Evolutionary conservation across 2,797 vertebrate genomes (phyloP), one percentile per base, ranked within the genome.

Genomic region (Neopelma chrysocephalum): DNA sequence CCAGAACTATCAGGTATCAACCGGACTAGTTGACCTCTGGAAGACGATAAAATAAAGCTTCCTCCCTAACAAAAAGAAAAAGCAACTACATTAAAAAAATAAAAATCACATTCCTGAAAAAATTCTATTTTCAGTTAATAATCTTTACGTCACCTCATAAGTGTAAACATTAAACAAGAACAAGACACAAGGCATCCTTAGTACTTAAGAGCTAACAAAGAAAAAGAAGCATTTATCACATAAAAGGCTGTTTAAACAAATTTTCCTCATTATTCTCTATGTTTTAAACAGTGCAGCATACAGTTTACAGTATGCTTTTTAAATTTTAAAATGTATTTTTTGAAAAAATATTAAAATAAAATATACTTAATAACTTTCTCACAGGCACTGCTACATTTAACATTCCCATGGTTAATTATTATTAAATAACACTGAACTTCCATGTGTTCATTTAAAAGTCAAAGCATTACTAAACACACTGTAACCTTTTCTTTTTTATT

Each of bases 1-100:
- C 99, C 98, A 1, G 98, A 98, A 38, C 90, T 88, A 36, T 99
- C 99, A 2, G 96, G 96, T 6, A 94, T 95, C 78, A 98, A 78
- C 34, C 99, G 98, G 89, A 99, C 32, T 47, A 99, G 97, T 0
- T 98, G 99, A 78, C 97, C 98, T 69, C 97, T 98, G 19, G 95
- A 97, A 0, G 99, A 99, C 8, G 99, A 99, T 70, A 99, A 83
- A 92, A 99, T 96, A 86, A 99, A 99, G 95, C 98, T 99, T 76
- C 98, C 98, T 31, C 98, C 98, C 99, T 99, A 97, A 73, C 10
- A 83, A 93, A 89, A 73, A 95, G 13, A 61, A 60, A 85, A 81
- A 76, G 42, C 25, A 78, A 23, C 7, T 47, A 32, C 7, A 29
- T 94, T 42, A 51, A 65, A 68, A 60, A 71, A 26, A 50, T 6